Evolutionary conservation across 2,797 vertebrate species (phyloP), one percentile per base, ranked within the genome.

Genomic region (Oreortyx pictus): DNA sequence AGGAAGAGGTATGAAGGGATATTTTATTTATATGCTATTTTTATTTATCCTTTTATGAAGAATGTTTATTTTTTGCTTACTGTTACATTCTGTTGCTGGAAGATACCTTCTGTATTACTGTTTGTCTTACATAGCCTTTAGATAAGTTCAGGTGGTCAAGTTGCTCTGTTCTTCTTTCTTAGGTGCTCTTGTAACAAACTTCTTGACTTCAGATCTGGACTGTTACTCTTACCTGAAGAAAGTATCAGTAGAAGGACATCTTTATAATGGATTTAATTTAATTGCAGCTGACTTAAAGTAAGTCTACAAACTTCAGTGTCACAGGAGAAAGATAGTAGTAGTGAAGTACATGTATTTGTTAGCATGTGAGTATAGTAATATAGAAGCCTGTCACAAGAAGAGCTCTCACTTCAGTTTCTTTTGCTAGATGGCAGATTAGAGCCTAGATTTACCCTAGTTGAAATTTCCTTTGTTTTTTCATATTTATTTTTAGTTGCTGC

Each of bases 211-310:
- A 24, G 98, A 99, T 74, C 49, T 98, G 94, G 99, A 99, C 96
- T 98, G 98, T 97, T 98, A 98, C 96, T 98, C 98, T 74, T 99
- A 99, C 96, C 96, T 99, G 96, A 99, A 98, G 97, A 99, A 99
- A 94, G 97, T 99, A 85, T 98, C 99, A 7, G 43, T 96, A 52
- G 99, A 99, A 89, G 97, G 98, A 91, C 98, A 99, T 89, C 96
- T 98, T 91, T 99, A 99, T 97, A 99, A 99, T 4, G 99, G 99
- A 94, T 99, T 99, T 96, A 99, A 99, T 97, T 98, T 99, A 96
- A 95, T 99, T 96, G 98, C 99, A 35, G 99, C 99, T 6, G 99
- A 99, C 85, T 98, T 99, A 94, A 99, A 98, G 99, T 99, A 97
- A 98, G 98, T 97, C 70, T 85, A 24, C 37, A 61, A 94, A 65